These are phyloP conservation scores for Priocnemis perturbator DNA, from an alignment of 2,888 invertebrate genomes.

Conservation along the genomic window DNA sequence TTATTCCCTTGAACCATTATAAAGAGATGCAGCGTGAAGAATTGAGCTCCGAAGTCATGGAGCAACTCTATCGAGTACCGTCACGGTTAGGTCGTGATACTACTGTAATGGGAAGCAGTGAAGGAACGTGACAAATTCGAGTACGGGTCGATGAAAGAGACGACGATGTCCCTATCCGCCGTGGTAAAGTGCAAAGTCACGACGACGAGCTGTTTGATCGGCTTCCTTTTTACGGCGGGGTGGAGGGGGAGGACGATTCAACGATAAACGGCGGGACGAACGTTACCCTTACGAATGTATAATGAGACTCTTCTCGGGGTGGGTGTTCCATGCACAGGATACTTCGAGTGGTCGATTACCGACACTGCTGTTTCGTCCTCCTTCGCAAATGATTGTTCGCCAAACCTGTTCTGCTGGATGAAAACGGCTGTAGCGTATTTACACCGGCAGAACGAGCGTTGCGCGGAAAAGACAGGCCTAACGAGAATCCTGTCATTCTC, in stretches of 20 bases:
- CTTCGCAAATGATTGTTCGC: neutral
- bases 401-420: neutral
- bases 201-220: neutral
- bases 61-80: neutral
- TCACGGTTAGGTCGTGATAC: neutral
- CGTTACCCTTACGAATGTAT: slow-evolving; percentile 19
- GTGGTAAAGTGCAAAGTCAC: slow-evolving; percentile 12
- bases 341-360: neutral
- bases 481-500: no score
- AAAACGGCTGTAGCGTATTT: neutral
- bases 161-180: slow-evolving; percentile 9
- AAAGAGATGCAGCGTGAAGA: no score
- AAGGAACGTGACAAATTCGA: slow-evolving; percentile 26
- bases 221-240: neutral
- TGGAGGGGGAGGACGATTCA: slow-evolving; percentile 7
- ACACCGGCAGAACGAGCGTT: no score
- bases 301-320: slow-evolving; percentile 6
- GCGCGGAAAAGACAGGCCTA: no score
- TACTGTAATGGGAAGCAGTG: slow-evolving; percentile 1
- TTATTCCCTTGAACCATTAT: no score
- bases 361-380: slow-evolving; percentile 7
- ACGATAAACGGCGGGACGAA: slow-evolving; percentile 23
- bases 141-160: slow-evolving; percentile 11
- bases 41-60: neutral
- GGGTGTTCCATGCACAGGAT: slow-evolving; percentile 1